Base-by-base conservation (phyloP, 2,797 vertebrate species). In the Carcharodon carcharias region DNA sequence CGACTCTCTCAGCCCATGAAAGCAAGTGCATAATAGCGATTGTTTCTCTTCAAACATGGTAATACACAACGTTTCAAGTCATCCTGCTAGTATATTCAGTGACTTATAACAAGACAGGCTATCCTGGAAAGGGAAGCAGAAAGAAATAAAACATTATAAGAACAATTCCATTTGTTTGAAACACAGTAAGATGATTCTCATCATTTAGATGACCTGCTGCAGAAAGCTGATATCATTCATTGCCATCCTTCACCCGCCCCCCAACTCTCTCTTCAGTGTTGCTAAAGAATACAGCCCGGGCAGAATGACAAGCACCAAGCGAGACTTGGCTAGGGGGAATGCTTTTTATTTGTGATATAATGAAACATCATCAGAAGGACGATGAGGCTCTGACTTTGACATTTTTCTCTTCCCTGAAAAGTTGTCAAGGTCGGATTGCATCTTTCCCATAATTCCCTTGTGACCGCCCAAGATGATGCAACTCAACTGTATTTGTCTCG, bases 351-450 rank as follows among this genome's bases (percentile, higher is more conserved):
- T 91, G 88, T n/a, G 88, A n/a, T 35, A 85, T 85, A 85, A 96
- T 85, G 91, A 77, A 77, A 67, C 56, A 50, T 93, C 54, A 21
- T 26, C 94, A 67, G 65, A 58, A 50, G n/a, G 63, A 67, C 31
- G 73, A 95, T 95, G 96, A 96, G 92, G 67, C 67, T 45, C 54
- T 95, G 67, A 56, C 96, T 85, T 94, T 87, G 35, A 63, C 77
- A 95, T 95, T 96, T 96, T 63, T n/a, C 40, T 92, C 40, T 77
- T 96, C 95, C 31, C 35, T 96, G 87, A 96, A 89, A 56, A 85
- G 96, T 96, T 73, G 92, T 95, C 97, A 97, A 97, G 97, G 56
- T 35, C 88, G 21, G 14, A 35, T 1, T 18, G 88, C 6, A 35
- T 16, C 31, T 91, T 91, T 91, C 88, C 88, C 56, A 63, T 5